Conservation (phyloP, 2,888 invertebrate genomes). For the Synergus gifuensis region DNA sequence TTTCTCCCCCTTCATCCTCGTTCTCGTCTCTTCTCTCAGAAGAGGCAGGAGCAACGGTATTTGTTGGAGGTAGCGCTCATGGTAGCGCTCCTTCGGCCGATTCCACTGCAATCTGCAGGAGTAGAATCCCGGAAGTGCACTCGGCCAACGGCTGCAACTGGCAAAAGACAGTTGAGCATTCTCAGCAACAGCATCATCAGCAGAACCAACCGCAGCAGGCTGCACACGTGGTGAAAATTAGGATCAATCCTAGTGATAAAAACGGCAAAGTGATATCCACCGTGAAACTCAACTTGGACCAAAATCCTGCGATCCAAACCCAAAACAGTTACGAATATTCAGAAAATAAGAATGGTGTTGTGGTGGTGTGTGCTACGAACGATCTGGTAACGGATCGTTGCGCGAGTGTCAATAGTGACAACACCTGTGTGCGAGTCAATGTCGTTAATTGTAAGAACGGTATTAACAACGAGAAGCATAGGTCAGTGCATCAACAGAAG, state of each 20-base stretch:
- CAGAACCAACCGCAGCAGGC: conserved; percentile 56
- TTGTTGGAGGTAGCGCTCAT: conserved; percentile 66
- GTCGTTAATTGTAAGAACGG: conserved; percentile 78
- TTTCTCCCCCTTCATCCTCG: conserved; percentile 63
- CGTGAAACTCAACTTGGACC: conserved; percentile 66
- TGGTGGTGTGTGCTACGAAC: conserved; percentile 63
- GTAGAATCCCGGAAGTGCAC: conserved; percentile 70
- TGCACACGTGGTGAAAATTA: conserved; percentile 85
- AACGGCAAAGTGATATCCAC: conserved; percentile 72
- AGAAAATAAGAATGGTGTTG: conserved; percentile 59
- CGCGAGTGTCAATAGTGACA: conserved; percentile 70
- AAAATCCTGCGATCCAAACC: conserved; percentile 5
- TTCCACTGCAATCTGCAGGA: conserved; percentile 73
- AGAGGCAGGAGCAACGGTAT: conserved; percentile 79
- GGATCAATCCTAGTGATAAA: conserved; percentile 83
- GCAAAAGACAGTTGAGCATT: conserved; percentile 56
- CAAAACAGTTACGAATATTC: conserved; percentile 47
- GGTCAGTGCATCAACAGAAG: conserved; percentile 32
- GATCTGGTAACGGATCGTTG: conserved; percentile 60
- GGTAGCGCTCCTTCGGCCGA: conserved; percentile 57
- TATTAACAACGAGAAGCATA: conserved; percentile 57
- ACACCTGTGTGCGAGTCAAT: conserved; percentile 81
- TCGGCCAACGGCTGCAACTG: conserved; percentile 65
- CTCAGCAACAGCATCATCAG: conserved; percentile 50
- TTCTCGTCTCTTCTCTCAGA: conserved; percentile 63